Evolutionary conservation across 2,888 invertebrate species (phyloP).

Genomic region (Syritta pipiens): DNA sequence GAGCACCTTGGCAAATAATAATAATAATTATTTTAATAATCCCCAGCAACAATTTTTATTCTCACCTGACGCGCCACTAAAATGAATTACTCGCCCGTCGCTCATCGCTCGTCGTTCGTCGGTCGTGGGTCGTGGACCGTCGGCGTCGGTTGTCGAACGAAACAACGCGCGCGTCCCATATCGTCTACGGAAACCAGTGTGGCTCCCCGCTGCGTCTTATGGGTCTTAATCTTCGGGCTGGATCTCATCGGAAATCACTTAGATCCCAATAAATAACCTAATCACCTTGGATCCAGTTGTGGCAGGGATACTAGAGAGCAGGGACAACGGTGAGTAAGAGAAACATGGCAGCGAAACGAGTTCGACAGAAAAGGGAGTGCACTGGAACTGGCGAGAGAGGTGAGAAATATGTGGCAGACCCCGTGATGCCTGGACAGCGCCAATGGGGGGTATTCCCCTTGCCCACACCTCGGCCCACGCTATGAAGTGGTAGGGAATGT

Average conservation of each 20-base stretch:
- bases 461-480: no score
- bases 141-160: slow-evolving; percentile 70
- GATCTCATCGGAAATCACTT: slow-evolving; percentile 80
- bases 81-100: slow-evolving; percentile 74
- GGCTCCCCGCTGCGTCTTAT: slow-evolving; percentile 76
- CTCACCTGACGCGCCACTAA: slow-evolving; percentile 77
- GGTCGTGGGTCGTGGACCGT: neutral
- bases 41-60: slow-evolving; percentile 68
- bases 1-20: slow-evolving; percentile 25
- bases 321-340: neutral
- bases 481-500: slow-evolving; percentile 48
- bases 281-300: slow-evolving; percentile 71
- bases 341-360: slow-evolving; percentile 1
- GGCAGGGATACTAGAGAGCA: neutral
- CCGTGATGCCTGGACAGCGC: slow-evolving; percentile 25
- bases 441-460: slow-evolving; percentile 51
- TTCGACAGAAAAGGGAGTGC: neutral
- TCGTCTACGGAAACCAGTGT: neutral
- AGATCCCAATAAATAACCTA: slow-evolving; percentile 79
- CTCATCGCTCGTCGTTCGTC: no score
- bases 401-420: slow-evolving; percentile 1
- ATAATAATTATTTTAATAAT: slow-evolving; percentile 55
- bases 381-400: neutral
- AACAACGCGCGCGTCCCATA: slow-evolving; percentile 41
- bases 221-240: slow-evolving; percentile 76